phyloP scores from a whole-genome alignment of 1,140 invertebrate species.

The Drosophila fuyamai region DNA sequence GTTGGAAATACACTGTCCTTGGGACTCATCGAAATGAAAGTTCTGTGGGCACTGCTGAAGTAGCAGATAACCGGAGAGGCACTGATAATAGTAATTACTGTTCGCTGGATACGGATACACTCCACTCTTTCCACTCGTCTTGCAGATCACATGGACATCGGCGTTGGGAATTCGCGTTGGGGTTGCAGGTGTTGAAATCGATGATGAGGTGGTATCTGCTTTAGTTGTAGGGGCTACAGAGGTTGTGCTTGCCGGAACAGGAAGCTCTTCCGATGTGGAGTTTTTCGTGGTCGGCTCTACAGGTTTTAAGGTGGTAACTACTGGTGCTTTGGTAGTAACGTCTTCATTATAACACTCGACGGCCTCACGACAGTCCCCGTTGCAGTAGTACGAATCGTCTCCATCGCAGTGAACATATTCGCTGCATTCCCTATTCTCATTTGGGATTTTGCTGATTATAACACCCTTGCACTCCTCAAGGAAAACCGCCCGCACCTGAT shows the following conservation, averaged over 20 bases:
- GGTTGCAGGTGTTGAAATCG: neutral
- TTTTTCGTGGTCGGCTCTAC: neutral
- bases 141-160: constrained; percentile 44
- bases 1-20: constrained; percentile 44
- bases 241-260: neutral
- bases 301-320: neutral
- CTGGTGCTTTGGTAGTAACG: neutral
- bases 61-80: constrained; percentile 52
- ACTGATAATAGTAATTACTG: constrained; percentile 69
- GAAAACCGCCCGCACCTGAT: constrained; percentile 37
- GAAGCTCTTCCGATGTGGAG: neutral
- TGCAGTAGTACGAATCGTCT: constrained; percentile 71
- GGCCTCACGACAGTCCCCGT: constrained; percentile 54
- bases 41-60: constrained; percentile 69
- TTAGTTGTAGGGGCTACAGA: neutral
- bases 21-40: constrained; percentile 48
- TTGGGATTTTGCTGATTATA: constrained; percentile 45
- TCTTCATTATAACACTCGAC: constrained; percentile 38
- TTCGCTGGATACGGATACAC: constrained; percentile 72
- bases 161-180: neutral
- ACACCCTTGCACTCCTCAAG: constrained; percentile 71
- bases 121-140: constrained; percentile 27
- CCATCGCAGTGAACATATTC: constrained; percentile 70
- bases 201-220: neutral
- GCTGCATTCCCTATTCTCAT: constrained; percentile 63